These are phyloP conservation scores for Hermetia illucens DNA, from an alignment of 1,140 invertebrate species.

Conservation along the genomic window DNA sequence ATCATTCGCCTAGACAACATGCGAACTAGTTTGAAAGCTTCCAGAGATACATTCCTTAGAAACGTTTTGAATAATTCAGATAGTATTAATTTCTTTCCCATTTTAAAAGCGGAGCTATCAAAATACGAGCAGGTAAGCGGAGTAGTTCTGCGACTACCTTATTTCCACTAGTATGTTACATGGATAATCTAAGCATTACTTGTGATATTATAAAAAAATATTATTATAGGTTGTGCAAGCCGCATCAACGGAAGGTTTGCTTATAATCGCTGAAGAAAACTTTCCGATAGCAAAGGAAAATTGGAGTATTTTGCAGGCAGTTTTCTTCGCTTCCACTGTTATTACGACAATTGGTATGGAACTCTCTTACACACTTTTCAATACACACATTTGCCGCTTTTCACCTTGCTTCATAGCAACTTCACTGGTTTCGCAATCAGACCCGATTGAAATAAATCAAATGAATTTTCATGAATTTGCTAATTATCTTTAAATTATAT, in stretches of 20 bases:
- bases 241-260: conserved; percentile 45
- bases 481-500: no score
- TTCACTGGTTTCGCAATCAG: no score
- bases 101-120: conserved; percentile 41
- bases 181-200: not conserved
- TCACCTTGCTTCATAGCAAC: not conserved
- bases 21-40: conserved; percentile 33
- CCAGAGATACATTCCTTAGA: conserved; percentile 35
- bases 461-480: no score
- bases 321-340: conserved; percentile 74
- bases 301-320: conserved; percentile 63
- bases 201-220: not conserved
- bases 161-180: not conserved
- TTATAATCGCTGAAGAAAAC: conserved; percentile 36
- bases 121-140: conserved; percentile 40
- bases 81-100: conserved; percentile 35
- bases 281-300: conserved; percentile 43
- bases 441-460: no score
- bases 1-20: conserved; percentile 40
- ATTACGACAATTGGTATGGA: conserved; percentile 65
- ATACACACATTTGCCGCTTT: not conserved
- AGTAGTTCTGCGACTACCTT: conserved; percentile 6
- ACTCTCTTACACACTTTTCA: not conserved
- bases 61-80: conserved; percentile 43
- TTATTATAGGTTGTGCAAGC: conserved; percentile 39